A percentile compares a stretch with the other conserved stretches of the same genome.
These are phyloP conservation scores for Poeciliopsis paucimaculata DNA, from an alignment of 2,797 vertebrate species.

Conservation along the genomic window DNA sequence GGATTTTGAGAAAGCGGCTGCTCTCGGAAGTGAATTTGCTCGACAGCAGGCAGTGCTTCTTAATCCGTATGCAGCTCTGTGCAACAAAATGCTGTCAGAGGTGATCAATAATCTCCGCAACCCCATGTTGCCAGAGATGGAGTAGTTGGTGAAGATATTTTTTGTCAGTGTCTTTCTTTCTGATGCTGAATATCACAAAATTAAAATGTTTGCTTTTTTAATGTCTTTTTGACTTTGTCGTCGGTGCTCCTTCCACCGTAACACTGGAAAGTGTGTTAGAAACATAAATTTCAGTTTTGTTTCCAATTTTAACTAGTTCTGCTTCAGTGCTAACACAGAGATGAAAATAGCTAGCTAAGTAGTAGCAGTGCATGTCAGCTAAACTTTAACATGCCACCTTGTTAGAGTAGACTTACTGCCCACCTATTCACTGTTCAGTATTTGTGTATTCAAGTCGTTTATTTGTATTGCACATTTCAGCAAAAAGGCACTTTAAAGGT, in stretches of 20 bases:
- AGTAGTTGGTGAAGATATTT: constrained; percentile 16
- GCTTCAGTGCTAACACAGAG: background rate
- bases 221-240: background rate
- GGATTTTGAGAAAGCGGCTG: constrained; percentile 86
- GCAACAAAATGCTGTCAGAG: constrained; percentile 93
- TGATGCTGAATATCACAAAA: constrained; percentile 27
- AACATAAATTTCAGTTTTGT: background rate
- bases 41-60: constrained; percentile 86
- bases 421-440: background rate
- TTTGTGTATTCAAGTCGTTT: background rate
- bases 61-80: constrained; percentile 95
- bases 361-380: background rate
- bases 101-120: constrained; percentile 86
- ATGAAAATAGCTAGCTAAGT: background rate
- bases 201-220: constrained; percentile 11
- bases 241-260: background rate
- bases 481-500: too few relatives aligned
- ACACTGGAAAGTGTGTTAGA: background rate
- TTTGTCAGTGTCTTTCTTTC: background rate
- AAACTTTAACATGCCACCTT: background rate
- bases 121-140: constrained; percentile 60
- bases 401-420: background rate
- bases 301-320: background rate
- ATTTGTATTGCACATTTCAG: too few relatives aligned
- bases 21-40: constrained; percentile 89